Base-by-base conservation (phyloP, 2,888 invertebrate species). In the Tetranychus truncatus region DNA sequence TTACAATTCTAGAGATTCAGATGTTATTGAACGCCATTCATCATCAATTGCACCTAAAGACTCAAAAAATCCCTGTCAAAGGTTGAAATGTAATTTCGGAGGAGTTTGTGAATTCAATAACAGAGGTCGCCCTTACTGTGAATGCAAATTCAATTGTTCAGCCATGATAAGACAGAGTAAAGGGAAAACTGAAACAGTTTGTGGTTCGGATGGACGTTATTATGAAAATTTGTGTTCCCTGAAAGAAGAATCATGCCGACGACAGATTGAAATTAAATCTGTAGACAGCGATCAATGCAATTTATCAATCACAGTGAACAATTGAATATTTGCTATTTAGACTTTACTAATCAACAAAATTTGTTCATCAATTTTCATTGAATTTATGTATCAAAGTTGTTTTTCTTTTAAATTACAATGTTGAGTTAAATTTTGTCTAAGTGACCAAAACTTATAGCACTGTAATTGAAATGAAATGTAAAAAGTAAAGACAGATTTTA, bases 221-320 rank as follows among this genome's bases (percentile, higher is more conserved):
- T 72, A 72, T 46, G 72, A 46, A n/a, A 72, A 46, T 20, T 4
- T 45, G 7, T 72, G 72, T 46, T 20, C 34, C 4, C n/a, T 72
- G 72, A 72, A 72, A 72, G 44, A 72, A 20, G 72, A 72, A 46
- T 72, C 72, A 46, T 72, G 72, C 20, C 45, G 45, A 72, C 20
- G 72, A 34, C 72, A 72, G 69, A 21, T 55, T 15, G 55, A 55
- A 3, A 55, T 55, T 55, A 55, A 55, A 55, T 55, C 55, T 55
- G 55, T 55, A 15, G 6, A 55, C 7, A 55, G 55, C 7, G 55
- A 55, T 55, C 55, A 55, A 55, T 55, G 55, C 15, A 55, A 55
- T 55, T 15, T 55, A 55, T 55, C 55, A 55, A 55, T 34, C 5
- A 34, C 34, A 34, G 34, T 34, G 34, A 34, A 5, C 34, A 34